A percentile compares a stretch with the other conserved stretches of the same genome.
phyloP scores from a whole-genome alignment of 2,113 vertebrate genomes.

The Oreotrochilus melanogaster region DNA sequence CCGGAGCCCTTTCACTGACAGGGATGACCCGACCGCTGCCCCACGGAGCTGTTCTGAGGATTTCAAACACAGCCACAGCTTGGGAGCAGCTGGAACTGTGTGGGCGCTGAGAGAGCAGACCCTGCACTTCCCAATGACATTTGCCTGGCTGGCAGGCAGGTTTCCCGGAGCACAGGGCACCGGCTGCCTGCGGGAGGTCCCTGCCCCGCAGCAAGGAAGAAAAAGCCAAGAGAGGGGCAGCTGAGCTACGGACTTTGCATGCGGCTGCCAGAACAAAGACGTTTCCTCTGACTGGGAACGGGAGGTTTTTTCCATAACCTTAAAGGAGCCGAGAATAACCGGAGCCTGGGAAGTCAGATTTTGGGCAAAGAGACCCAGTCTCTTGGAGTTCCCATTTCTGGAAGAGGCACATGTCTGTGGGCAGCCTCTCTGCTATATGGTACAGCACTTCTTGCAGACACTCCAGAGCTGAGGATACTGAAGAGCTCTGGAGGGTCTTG shows the following conservation, averaged over 20 bases:
- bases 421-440: not conserved
- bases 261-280: not conserved
- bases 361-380: not conserved
- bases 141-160: constrained; percentile 20
- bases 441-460: not conserved
- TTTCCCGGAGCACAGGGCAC: not conserved
- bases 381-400: not conserved
- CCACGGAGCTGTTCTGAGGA: not conserved
- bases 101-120: not conserved
- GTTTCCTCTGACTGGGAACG: not conserved
- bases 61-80: constrained; percentile 7
- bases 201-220: constrained; percentile 40
- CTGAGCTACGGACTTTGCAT: not conserved
- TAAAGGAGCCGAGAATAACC: not conserved
- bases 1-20: not conserved
- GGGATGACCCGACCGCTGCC: constrained; percentile 20
- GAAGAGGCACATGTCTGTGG: not conserved
- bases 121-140: constrained; percentile 8
- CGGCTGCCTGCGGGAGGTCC: constrained; percentile 32
- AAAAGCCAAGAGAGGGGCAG: constrained; percentile 4
- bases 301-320: not conserved
- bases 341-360: not conserved
- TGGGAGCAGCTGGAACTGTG: constrained; percentile 50
- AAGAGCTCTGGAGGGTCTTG: not conserved
- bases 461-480: not conserved